Percentiles rank a stretch among this genome's conserved stretches.
These are phyloP conservation scores for Vireo altiloquus DNA, from an alignment of 2,113 vertebrate species.

Conservation along the genomic window DNA sequence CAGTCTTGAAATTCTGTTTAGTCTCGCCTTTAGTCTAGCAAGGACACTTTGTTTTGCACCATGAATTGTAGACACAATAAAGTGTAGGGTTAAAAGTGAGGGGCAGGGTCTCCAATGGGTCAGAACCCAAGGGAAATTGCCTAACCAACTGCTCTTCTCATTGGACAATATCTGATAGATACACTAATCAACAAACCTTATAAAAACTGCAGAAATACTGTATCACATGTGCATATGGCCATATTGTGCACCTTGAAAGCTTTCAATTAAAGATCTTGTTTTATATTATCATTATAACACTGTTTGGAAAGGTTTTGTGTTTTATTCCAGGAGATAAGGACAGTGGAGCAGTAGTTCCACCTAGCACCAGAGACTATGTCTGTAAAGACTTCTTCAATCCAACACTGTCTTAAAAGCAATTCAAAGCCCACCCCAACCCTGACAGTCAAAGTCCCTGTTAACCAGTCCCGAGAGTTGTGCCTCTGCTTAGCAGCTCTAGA, in stretches of 20 bases:
- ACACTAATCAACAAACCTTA: background rate
- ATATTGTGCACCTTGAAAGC: background rate
- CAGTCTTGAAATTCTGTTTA: background rate
- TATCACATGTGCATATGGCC: fast-evolving
- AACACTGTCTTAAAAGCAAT: background rate
- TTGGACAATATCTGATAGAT: background rate
- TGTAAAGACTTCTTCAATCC: background rate
- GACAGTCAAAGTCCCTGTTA: background rate
- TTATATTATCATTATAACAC: background rate
- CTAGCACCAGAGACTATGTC: fast-evolving
- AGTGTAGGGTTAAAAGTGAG: background rate
- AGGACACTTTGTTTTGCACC: background rate
- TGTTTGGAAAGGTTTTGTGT: background rate
- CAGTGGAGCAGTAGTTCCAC: background rate
- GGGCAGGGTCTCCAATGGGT: background rate
- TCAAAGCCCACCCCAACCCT: background rate
- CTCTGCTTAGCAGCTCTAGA: background rate
- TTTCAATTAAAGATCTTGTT: background rate
- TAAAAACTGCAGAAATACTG: background rate
- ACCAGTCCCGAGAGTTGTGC: background rate
- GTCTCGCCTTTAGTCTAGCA: background rate
- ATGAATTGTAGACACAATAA: background rate
- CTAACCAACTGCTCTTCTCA: background rate
- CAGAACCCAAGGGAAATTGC: background rate
- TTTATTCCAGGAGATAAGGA: background rate